phyloP scores from a whole-genome alignment of 92 coral and sea anemone species.

The Galaxea fascicularis region DNA sequence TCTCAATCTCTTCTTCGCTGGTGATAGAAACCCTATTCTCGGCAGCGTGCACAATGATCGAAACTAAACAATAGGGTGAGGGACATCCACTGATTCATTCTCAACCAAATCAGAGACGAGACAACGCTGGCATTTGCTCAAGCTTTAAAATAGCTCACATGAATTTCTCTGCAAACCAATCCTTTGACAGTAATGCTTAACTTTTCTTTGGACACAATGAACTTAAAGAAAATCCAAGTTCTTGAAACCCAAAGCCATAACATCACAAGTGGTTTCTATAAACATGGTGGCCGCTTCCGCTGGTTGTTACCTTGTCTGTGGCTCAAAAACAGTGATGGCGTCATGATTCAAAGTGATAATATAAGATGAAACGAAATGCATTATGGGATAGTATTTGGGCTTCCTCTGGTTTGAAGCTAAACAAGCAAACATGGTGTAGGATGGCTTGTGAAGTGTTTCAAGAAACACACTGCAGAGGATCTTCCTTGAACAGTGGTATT shows the following conservation, averaged over 20 bases:
- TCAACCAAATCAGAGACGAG: conserved; percentile 44
- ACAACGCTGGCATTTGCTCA: conserved; percentile 41
- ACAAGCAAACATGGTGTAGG: too few relatives aligned
- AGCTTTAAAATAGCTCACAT: conserved; percentile 47
- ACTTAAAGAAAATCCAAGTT: conserved; percentile 2
- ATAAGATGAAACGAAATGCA: background rate
- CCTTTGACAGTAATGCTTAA: background rate
- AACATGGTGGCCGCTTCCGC: background rate
- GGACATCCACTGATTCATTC: background rate
- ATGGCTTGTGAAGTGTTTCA: too few relatives aligned
- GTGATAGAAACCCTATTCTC: background rate
- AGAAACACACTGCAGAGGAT: too few relatives aligned
- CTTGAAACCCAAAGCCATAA: background rate
- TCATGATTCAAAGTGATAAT: conserved; percentile 4
- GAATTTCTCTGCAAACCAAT: conserved; percentile 56
- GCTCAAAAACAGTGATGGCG: background rate
- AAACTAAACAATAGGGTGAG: background rate
- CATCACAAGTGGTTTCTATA: background rate
- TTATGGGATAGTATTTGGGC: background rate
- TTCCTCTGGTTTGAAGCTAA: too few relatives aligned
- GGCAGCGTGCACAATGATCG: background rate
- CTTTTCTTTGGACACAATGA: conserved; percentile 16
- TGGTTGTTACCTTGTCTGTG: background rate
- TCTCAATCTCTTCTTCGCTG: background rate
- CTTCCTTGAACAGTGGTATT: too few relatives aligned